These are phyloP conservation scores for Temnothorax ravouxi DNA, from an alignment of 2,888 invertebrate genomes.

Conservation along the genomic window DNA sequence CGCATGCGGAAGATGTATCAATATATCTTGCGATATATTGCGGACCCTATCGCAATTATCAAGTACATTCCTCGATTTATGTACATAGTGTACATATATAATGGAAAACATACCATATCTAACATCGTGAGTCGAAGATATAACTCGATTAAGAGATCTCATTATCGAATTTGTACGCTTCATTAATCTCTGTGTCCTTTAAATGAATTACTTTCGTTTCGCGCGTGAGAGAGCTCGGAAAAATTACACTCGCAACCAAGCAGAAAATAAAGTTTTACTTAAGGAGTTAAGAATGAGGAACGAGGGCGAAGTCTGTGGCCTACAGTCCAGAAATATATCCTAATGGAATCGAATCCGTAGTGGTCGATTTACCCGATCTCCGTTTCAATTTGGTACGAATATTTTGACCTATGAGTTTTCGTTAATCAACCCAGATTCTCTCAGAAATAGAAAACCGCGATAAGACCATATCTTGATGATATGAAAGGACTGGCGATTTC, in stretches of 20 bases:
- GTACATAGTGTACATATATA: background rate
- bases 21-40: background rate
- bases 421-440: slow-evolving; percentile 60
- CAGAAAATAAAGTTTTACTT: slow-evolving; percentile 44
- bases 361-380: slow-evolving; percentile 64
- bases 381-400: slow-evolving; percentile 71
- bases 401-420: slow-evolving; percentile 31
- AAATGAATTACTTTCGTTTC: slow-evolving; percentile 59
- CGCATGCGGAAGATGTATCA: background rate
- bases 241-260: slow-evolving; percentile 35
- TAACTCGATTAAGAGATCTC: slow-evolving; percentile 37
- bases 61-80: background rate
- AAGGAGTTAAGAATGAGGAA: slow-evolving; percentile 48
- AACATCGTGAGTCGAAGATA: slow-evolving; percentile 6
- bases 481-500: background rate
- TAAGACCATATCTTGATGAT: background rate
- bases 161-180: slow-evolving; percentile 44
- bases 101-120: background rate
- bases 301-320: slow-evolving; percentile 53
- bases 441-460: slow-evolving; percentile 31
- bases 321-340: slow-evolving; percentile 59
- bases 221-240: slow-evolving; percentile 23
- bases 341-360: slow-evolving; percentile 61
- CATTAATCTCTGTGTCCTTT: slow-evolving; percentile 39
- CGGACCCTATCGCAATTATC: background rate